Evolutionary conservation across 2,113 vertebrate species (phyloP), one percentile per base, ranked within the genome.

Genomic region (Myrmecophaga tridactyla): DNA sequence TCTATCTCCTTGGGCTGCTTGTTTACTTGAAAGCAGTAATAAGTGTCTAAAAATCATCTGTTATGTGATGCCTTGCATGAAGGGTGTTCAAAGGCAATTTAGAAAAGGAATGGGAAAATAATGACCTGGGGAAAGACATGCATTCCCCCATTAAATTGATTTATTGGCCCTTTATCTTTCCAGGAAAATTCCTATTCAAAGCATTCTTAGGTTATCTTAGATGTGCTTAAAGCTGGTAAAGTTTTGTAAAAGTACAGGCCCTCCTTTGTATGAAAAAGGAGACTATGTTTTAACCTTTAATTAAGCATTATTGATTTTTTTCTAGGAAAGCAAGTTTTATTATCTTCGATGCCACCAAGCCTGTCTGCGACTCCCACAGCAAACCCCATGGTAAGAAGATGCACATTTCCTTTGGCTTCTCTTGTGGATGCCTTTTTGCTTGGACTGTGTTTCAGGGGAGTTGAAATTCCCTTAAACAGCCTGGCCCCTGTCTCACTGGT

Each of bases 321-420:
- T 41, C 80, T 78, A 99, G 98, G 98, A 60, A 90, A 98, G 69
- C 97, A 98, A 0, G 72, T 78, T 13, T 12, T 92, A 46, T 27
- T 92, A 10, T 93, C 98, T 83, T 97, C 98, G 3, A 95, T 98
- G 0, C 87, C 95, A 0, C 92, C 97, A 0, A 96, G 96, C 95
- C 69, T 97, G 73, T 15, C 89, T 7, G 1, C 73, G 83, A 97
- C 96, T 3, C 92, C 96, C 5, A 94, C 98, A 0, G 34, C 95
- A 1, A 41, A 14, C 34, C 73, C 97, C 0, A 6, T 6, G 98
- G 98, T 99, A 98, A 97, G 98, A 90, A 29, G 36, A 10, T 1
- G 1, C 4, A 1, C 9, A n/a, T 10, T 36, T 15, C 34, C 3
- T 39, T 4, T 18, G 15, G 14, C 31, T 15, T 23, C 23, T 1